phyloP scores from a whole-genome alignment of 1,140 invertebrate species.

The Augochlora pura region DNA sequence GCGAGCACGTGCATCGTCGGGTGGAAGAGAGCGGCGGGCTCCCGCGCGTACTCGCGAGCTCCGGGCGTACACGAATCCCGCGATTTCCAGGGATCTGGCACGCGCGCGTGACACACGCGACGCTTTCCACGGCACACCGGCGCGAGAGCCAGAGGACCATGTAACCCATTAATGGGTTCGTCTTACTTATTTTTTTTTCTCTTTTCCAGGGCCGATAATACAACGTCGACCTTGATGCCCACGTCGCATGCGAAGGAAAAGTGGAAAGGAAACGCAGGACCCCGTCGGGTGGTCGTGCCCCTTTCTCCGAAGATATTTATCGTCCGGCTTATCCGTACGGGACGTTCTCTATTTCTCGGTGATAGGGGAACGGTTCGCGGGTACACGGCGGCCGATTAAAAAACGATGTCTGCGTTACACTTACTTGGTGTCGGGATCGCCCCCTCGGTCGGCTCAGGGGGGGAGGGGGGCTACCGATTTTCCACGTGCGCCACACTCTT shows the following conservation, averaged over 20 bases:
- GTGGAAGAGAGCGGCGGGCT: not conserved
- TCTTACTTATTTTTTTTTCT: slow-evolving; percentile 2
- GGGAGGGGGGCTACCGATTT: slow-evolving; percentile 11
- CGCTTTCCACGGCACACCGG: slow-evolving; percentile 2
- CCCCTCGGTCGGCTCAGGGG: not conserved
- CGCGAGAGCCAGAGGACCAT: not conserved
- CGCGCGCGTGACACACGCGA: slow-evolving; percentile 36
- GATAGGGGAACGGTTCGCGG: too few species aligned
- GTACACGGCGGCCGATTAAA: too few species aligned
- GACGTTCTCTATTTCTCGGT: too few species aligned
- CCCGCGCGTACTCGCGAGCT: too few species aligned
- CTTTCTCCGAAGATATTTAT: not conserved
- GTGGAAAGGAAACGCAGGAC: not conserved
- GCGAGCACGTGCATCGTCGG: slow-evolving; percentile 8
- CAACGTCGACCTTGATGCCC: not conserved
- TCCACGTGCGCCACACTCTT: slow-evolving; percentile 21
- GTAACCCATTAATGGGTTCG: slow-evolving; percentile 3
- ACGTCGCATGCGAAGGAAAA: not conserved
- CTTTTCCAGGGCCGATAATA: not conserved
- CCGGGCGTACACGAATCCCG: not conserved
- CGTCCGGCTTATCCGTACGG: not conserved
- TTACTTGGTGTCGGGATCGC: slow-evolving; percentile 30
- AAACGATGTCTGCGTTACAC: slow-evolving; percentile 1
- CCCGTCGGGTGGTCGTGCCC: not conserved
- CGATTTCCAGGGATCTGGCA: not conserved